Percentiles rank a stretch among this genome's conserved stretches.
Evolutionary conservation across 53 echinoderm and acorn worm species (phyloP).

Genomic region (Stichopus horrens): DNA sequence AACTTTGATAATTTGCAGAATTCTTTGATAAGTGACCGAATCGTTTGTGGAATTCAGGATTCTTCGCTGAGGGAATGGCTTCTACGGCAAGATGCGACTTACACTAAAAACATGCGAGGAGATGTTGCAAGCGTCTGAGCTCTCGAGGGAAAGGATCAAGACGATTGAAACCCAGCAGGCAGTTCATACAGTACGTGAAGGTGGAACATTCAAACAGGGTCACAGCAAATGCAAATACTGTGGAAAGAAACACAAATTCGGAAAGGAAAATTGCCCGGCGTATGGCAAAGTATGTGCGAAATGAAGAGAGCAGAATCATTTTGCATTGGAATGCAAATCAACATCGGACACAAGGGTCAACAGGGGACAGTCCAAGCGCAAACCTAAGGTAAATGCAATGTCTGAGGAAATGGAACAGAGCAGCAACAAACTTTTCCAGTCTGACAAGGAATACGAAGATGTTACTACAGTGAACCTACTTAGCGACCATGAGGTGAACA

Average conservation of each 20-base stretch:
- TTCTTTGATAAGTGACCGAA: constrained; percentile 48
- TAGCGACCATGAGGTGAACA: not conserved
- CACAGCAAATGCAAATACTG: constrained; percentile 40
- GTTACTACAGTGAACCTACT: constrained; percentile 28
- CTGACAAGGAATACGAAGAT: constrained; percentile 27
- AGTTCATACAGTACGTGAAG: constrained; percentile 12
- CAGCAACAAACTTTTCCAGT: not conserved
- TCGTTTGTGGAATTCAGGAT: constrained; percentile 40
- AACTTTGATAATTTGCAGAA: constrained; percentile 42
- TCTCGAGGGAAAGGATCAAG: constrained; percentile 9
- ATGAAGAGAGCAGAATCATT: constrained; percentile 50
- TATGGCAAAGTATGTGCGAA: constrained; percentile 45
- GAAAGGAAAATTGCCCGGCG: constrained; percentile 52
- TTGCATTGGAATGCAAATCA: constrained; percentile 34
- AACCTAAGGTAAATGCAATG: constrained; percentile 11
- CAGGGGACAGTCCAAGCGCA: not conserved
- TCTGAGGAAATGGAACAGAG: no score
- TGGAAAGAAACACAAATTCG: constrained; percentile 38
- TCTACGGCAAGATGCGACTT: constrained; percentile 37
- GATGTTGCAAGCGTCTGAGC: constrained; percentile 35
- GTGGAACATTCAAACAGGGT: no score
- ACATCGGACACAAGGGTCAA: no score
- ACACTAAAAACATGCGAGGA: constrained; percentile 37
- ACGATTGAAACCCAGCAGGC: constrained; percentile 14
- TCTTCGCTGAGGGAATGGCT: constrained; percentile 42